phyloP scores from a whole-genome alignment of 37 sponge, comb jelly and placozoan species.

The Ephydatia muelleri region DNA sequence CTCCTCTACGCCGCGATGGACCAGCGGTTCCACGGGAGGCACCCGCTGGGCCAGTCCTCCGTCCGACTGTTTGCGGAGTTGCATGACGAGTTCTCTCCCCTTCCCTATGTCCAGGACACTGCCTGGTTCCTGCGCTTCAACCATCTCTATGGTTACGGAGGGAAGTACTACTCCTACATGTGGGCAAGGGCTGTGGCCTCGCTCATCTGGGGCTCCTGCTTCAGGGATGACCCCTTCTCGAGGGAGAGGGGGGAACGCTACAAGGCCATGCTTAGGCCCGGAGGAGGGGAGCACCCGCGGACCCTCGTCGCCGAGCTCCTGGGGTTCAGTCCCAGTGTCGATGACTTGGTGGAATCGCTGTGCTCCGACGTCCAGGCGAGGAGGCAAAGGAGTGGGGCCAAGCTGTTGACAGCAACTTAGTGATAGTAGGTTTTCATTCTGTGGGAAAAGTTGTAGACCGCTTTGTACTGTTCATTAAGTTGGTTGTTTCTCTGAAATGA shows the following conservation, averaged over 20 bases:
- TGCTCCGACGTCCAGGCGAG: background rate
- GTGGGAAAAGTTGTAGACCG: too few species aligned
- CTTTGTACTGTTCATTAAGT: too few species aligned
- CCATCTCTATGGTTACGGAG: constrained; percentile 88
- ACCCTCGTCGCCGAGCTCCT: constrained; percentile 63
- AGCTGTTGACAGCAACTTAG: background rate
- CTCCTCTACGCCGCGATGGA: constrained; percentile 77
- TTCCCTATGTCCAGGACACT: constrained; percentile 28
- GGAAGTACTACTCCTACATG: constrained; percentile 89
- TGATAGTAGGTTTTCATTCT: too few species aligned
- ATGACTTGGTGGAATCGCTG: constrained; percentile 70
- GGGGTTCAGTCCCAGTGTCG: constrained; percentile 67
- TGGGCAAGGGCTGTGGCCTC: constrained; percentile 88
- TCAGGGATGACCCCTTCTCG: constrained; percentile 80
- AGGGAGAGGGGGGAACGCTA: constrained; percentile 50
- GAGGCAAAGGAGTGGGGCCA: background rate
- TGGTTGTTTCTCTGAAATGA: too few species aligned
- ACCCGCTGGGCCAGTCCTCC: constrained; percentile 4
- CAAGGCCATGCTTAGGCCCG: constrained; percentile 63
- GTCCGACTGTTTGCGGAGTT: constrained; percentile 35
- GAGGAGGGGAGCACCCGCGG: constrained; percentile 59
- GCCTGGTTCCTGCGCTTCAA: constrained; percentile 78
- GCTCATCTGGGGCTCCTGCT: constrained; percentile 82
- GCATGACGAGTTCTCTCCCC: constrained; percentile 36
- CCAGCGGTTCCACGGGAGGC: constrained; percentile 57